phyloP scores from a whole-genome alignment of 2,888 invertebrate species.

The Epirrhoe tristata region DNA sequence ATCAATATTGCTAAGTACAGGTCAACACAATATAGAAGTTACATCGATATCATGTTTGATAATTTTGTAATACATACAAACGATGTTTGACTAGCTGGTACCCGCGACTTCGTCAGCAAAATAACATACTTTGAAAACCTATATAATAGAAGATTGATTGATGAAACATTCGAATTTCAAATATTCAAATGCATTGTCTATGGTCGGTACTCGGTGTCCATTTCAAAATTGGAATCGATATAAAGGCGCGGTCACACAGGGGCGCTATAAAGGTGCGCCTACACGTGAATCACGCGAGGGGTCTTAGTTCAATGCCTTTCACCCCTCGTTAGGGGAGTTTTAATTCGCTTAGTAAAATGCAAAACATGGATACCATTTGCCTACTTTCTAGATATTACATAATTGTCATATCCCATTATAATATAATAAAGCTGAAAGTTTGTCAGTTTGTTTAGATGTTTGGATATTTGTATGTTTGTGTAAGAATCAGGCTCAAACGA shows the following conservation, averaged over 20 bases:
- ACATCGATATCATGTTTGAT: too few relatives aligned
- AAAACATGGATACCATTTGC: background rate
- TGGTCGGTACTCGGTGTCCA: background rate
- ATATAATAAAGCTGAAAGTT: too few relatives aligned
- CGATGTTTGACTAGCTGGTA: too few relatives aligned
- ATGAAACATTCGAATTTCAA: background rate
- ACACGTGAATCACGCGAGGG: slow-evolving; percentile 25
- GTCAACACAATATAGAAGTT: background rate
- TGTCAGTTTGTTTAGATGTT: too few relatives aligned
- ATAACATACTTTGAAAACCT: too few relatives aligned
- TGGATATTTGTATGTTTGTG: too few relatives aligned
- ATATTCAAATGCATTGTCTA: background rate
- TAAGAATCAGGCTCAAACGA: too few relatives aligned
- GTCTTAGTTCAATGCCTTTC: slow-evolving; percentile 27
- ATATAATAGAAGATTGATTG: too few relatives aligned
- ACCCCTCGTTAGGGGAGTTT: slow-evolving; percentile 7
- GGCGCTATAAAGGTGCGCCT: slow-evolving; percentile 28
- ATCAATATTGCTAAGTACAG: background rate
- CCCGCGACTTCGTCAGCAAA: too few relatives aligned
- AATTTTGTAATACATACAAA: too few relatives aligned
- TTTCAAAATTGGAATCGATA: slow-evolving; percentile 27
- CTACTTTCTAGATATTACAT: too few relatives aligned
- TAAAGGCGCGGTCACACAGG: slow-evolving; percentile 26
- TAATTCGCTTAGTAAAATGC: background rate
- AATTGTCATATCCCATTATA: too few relatives aligned